Conservation (phyloP, 2,888 invertebrate species). For the Octodonta nipae region DNA sequence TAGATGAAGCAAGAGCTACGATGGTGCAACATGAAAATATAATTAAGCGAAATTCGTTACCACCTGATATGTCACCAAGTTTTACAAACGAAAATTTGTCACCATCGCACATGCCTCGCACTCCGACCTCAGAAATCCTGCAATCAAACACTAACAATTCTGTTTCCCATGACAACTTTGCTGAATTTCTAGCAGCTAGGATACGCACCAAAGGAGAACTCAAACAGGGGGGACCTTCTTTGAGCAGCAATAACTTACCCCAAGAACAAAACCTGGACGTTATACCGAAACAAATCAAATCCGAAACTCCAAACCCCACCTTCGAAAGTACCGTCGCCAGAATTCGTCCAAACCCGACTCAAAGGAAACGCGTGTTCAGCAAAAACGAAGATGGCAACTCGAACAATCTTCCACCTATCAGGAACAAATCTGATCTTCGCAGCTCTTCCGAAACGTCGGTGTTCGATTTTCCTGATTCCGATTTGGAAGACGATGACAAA, state of each 20-base stretch:
- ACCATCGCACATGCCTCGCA: too few relatives aligned
- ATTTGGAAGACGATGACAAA: constrained; percentile 49
- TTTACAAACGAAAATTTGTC: constrained; percentile 42
- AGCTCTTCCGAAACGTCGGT: constrained; percentile 51
- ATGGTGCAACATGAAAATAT: constrained; percentile 34
- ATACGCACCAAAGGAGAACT: constrained; percentile 79
- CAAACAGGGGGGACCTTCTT: constrained; percentile 39
- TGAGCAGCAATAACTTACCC: constrained; percentile 12
- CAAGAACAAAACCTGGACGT: constrained; percentile 20
- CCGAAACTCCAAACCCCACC: constrained; percentile 34
- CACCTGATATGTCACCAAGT: constrained; percentile 37
- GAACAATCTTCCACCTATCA: constrained; percentile 28
- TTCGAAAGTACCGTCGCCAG: constrained; percentile 25
- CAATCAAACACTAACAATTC: constrained; percentile 29
- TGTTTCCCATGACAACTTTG: constrained; percentile 41
- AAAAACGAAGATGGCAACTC: constrained; percentile 41
- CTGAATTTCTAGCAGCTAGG: constrained; percentile 51
- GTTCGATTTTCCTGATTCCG: constrained; percentile 50
- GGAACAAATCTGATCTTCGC: constrained; percentile 38
- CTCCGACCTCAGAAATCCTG: constrained; percentile 41
- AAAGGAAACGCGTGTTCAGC: constrained; percentile 44
- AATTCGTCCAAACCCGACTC: constrained; percentile 25
- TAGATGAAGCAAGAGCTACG: too few relatives aligned
- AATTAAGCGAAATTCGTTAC: constrained; percentile 33
- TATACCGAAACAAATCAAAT: constrained; percentile 27